Evolutionary conservation across 2,888 invertebrate species (phyloP).

Genomic region (Ophraella communa): DNA sequence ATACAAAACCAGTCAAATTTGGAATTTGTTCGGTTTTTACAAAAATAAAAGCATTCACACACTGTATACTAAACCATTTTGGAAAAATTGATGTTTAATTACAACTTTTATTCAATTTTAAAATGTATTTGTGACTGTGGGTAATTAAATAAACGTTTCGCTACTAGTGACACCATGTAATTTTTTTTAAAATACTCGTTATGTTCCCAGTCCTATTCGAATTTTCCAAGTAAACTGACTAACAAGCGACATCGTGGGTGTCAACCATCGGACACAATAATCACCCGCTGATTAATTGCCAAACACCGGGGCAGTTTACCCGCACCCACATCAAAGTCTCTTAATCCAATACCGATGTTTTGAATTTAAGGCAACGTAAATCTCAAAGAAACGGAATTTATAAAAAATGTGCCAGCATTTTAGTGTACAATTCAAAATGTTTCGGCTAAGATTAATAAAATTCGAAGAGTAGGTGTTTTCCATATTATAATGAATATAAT

Average conservation of each 20-base stretch:
- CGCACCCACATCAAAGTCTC: constrained; percentile 20
- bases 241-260: constrained; percentile 26
- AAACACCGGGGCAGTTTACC: constrained; percentile 31
- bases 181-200: background rate
- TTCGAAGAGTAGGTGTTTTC: no score
- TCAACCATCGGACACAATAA: constrained; percentile 23
- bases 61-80: no score
- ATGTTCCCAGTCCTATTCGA: constrained; percentile 7
- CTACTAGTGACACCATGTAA: background rate
- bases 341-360: background rate
- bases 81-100: no score
- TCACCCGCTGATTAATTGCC: constrained; percentile 24
- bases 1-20: no score
- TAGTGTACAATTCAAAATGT: no score
- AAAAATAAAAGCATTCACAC: no score
- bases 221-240: constrained; percentile 28
- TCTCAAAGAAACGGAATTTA: background rate
- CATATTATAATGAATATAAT: no score
- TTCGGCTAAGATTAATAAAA: no score
- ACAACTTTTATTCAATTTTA: no score
- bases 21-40: no score
- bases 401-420: background rate
- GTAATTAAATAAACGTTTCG: background rate
- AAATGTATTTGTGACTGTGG: no score
- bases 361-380: constrained; percentile 7